Evolutionary conservation across 2,797 vertebrate genomes (phyloP), one percentile per base, ranked within the genome.

Genomic region (Lacerta agilis): DNA sequence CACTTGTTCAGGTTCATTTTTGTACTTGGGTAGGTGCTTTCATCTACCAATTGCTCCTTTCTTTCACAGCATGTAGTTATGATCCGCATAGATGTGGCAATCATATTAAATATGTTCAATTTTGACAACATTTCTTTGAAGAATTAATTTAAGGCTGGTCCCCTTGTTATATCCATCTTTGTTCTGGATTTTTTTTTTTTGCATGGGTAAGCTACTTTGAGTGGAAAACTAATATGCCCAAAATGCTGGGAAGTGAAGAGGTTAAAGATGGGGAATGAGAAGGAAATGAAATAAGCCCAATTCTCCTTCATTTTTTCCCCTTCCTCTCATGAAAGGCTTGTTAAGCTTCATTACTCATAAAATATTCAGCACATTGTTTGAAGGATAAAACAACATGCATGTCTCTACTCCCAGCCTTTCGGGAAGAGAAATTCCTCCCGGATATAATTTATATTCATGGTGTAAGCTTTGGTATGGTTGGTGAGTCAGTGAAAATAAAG

Each of bases 281-380:
- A 85, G 41, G 29, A 79, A 69, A 92, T 43, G 27, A 55, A 55
- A 87, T 64, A 61, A n/a, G 80, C 79, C 77, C 49, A 92, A 72
- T 80, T 3, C 90, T 87, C 61, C 36, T 94, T 93, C 92, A 85
- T 73, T 94, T 10, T 94, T 18, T 10, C 36, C 0, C 2, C 33
- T 33, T 76, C 88, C 79, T 95, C 87, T 85, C 80, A 89, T 93
- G 80, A 87, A 91, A 91, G 75, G 71, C 38, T 69, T 82, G 61
- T 83, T 92, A 90, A 92, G 85, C 58, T 90, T 95, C 91, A 91
- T 90, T 91, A 82, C 82, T 94, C 90, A 92, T 95, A 85, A 95
- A 96, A 95, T 95, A 95, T 94, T 95, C 67, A 94, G 87, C n/a
- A 13, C 27, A 69, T 90, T 95, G 41, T 95, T 95, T 95, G 93